Percentiles rank a stretch among this genome's conserved stretches.
Evolutionary conservation across 2,113 vertebrate genomes (phyloP).

Genomic region (Xenus cinereus): DNA sequence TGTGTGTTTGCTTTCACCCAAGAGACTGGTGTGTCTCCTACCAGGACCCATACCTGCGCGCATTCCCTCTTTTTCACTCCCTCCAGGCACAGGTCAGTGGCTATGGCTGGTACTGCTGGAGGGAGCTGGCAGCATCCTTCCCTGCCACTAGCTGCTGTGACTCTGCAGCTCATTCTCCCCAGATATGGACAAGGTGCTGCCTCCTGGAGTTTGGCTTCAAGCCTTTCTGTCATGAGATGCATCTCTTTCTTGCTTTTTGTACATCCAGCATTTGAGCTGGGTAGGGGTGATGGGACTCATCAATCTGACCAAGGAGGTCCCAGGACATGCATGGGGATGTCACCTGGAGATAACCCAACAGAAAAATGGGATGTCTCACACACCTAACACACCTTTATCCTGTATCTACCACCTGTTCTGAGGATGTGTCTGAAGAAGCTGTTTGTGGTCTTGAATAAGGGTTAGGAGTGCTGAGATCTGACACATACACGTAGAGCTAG

Average conservation of each 20-base stretch:
- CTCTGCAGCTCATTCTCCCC: not conserved
- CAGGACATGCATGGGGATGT: not conserved
- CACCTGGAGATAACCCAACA: too few species aligned
- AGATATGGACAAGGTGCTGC: not conserved
- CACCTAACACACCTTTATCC: not conserved
- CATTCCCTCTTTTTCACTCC: not conserved
- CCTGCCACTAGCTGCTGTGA: accelerated
- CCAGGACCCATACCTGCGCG: not conserved
- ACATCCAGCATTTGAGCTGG: not conserved
- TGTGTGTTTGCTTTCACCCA: not conserved
- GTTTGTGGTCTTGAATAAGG: not conserved
- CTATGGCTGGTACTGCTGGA: not conserved
- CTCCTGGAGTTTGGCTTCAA: not conserved
- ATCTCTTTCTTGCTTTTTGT: not conserved
- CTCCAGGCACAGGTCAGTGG: not conserved
- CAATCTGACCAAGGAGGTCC: not conserved
- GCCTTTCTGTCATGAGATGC: not conserved
- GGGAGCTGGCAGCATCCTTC: not conserved
- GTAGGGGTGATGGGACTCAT: not conserved
- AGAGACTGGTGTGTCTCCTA: not conserved
- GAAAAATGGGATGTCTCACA: too few species aligned
- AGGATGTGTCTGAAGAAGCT: not conserved
- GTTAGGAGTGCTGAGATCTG: not conserved
- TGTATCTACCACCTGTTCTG: accelerated
- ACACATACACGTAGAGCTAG: not conserved